These are phyloP conservation scores for Himalopsyche tibetana DNA, from an alignment of 2,888 invertebrate genomes.

Conservation along the genomic window DNA sequence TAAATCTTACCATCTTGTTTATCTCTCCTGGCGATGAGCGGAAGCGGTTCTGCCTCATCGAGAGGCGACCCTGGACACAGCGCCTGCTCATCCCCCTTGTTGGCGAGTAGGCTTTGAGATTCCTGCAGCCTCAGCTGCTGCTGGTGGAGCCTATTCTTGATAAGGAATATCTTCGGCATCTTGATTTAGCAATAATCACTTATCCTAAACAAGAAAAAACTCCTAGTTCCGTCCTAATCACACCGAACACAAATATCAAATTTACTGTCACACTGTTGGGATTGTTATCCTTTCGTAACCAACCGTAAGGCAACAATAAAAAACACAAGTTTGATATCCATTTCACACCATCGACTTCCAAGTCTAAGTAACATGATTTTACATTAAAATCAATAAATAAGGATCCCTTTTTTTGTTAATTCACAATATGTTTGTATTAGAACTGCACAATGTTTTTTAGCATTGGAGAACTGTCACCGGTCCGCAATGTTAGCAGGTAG, in stretches of 20 bases:
- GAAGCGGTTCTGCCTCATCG: conserved; percentile 78
- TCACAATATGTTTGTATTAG: conserved; percentile 1
- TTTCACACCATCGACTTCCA: conserved; percentile 47
- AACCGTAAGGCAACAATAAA: not conserved
- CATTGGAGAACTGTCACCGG: conserved; percentile 37
- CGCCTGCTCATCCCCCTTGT: conserved; percentile 78
- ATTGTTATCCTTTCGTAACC: conserved; percentile 53
- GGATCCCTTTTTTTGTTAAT: not conserved
- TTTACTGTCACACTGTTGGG: conserved; percentile 31
- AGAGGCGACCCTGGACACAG: conserved; percentile 78
- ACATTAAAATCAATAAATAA: conserved; percentile 44
- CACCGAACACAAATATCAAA: conserved; percentile 44
- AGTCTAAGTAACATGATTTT: conserved; percentile 56
- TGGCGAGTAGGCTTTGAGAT: conserved; percentile 85
- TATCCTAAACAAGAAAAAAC: conserved; percentile 33
- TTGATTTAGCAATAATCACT: conserved; percentile 67
- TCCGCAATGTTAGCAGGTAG: conserved; percentile 13
- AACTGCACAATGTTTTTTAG: conserved; percentile 37
- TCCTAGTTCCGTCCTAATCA: conserved; percentile 51
- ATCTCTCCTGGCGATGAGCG: conserved; percentile 79
- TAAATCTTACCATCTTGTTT: conserved; percentile 71
- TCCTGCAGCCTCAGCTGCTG: conserved; percentile 91
- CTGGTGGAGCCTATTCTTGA: conserved; percentile 93
- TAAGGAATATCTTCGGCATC: conserved; percentile 96
- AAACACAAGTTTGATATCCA: conserved; percentile 49